A percentile compares a stretch with the other conserved stretches of the same genome.
These are phyloP conservation scores for Macropis europaea DNA, from an alignment of 2,888 invertebrate genomes.

Conservation along the genomic window DNA sequence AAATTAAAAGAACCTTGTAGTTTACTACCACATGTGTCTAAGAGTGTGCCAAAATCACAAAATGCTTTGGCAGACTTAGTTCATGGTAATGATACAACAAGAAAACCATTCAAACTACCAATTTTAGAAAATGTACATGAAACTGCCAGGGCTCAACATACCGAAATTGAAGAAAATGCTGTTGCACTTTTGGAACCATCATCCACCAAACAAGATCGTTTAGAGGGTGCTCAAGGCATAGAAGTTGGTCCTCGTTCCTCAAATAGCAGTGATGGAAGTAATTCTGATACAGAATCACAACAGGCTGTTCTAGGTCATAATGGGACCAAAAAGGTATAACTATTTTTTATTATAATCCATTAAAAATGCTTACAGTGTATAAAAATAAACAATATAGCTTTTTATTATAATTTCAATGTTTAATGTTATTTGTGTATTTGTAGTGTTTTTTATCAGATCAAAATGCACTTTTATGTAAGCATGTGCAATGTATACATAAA, in stretches of 20 bases:
- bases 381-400: not conserved
- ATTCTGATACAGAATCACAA: slow-evolving; percentile 76
- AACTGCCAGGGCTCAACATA: slow-evolving; percentile 63
- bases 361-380: not conserved
- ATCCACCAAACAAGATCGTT: slow-evolving; percentile 54
- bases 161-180: slow-evolving; percentile 72
- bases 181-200: slow-evolving; percentile 68
- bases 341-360: slow-evolving; percentile 4
- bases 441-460: not conserved
- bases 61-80: slow-evolving; percentile 21
- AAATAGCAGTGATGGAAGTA: slow-evolving; percentile 74
- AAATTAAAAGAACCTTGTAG: slow-evolving; percentile 19
- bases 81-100: slow-evolving; percentile 35
- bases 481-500: not conserved
- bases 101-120: slow-evolving; percentile 72
- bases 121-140: slow-evolving; percentile 70
- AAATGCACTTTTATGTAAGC: slow-evolving; percentile 12
- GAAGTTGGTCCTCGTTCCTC: slow-evolving; percentile 72
- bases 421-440: slow-evolving; percentile 1
- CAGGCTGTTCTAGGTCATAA: slow-evolving; percentile 61
- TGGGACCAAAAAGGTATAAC: slow-evolving; percentile 67
- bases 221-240: slow-evolving; percentile 64
- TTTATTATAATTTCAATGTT: not conserved
- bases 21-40: slow-evolving; percentile 19
- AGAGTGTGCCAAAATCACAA: slow-evolving; percentile 33